phyloP scores from a whole-genome alignment of 1,140 invertebrate species.

The Ceratina australensis region DNA sequence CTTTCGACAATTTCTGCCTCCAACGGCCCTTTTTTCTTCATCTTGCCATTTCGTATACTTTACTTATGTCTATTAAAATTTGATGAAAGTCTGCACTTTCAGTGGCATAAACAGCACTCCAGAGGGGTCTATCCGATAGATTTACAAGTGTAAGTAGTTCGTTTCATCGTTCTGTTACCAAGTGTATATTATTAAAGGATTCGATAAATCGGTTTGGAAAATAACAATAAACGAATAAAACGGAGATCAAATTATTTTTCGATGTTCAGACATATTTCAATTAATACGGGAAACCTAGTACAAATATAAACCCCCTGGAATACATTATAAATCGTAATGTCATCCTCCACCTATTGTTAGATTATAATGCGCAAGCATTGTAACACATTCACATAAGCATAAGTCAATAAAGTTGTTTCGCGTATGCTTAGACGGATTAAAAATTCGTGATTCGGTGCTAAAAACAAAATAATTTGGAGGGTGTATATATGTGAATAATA shows the following conservation, averaged over 20 bases:
- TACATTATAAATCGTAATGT: constrained; percentile 49
- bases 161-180: neutral
- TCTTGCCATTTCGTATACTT: constrained; percentile 41
- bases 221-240: neutral
- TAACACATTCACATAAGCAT: constrained; percentile 69
- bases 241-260: neutral
- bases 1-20: constrained; percentile 60
- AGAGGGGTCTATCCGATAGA: constrained; percentile 22
- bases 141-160: neutral
- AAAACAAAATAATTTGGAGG: constrained; percentile 42
- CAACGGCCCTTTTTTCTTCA: constrained; percentile 47
- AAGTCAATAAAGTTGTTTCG: constrained; percentile 54
- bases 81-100: constrained; percentile 51
- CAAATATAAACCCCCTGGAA: constrained; percentile 45
- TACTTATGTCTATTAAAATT: constrained; percentile 38
- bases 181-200: neutral
- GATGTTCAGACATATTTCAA: neutral
- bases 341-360: constrained; percentile 70
- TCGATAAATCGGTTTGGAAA: neutral
- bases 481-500: constrained; percentile 46
- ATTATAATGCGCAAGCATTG: constrained; percentile 66
- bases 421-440: constrained; percentile 35
- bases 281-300: neutral
- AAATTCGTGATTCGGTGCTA: constrained; percentile 57
- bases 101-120: constrained; percentile 54